Evolutionary conservation across 2,888 invertebrate species (phyloP).

Genomic region (Apamea crenata): DNA sequence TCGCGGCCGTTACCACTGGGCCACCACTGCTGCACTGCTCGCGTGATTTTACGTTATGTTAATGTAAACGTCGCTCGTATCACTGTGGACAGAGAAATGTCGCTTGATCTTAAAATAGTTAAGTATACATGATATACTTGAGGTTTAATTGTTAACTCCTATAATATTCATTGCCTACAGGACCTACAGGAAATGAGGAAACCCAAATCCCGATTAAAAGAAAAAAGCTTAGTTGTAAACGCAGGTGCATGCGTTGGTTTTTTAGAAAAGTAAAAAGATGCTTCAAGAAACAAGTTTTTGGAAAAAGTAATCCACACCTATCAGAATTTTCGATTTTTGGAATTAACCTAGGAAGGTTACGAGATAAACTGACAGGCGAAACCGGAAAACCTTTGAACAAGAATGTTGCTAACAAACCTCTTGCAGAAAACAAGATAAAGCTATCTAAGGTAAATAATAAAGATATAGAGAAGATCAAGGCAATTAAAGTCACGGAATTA

Average conservation of each 20-base stretch:
- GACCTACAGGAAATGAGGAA: background rate
- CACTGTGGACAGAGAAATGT: background rate
- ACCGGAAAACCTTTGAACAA: background rate
- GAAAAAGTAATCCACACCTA: background rate
- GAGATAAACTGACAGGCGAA: background rate
- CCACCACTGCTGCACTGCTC: too few species aligned
- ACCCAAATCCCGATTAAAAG: slow-evolving; percentile 7
- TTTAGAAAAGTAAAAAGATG: background rate
- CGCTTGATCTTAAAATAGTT: background rate
- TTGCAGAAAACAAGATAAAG: slow-evolving; percentile 15
- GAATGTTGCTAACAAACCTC: background rate
- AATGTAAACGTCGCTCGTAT: background rate
- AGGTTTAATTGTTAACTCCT: background rate
- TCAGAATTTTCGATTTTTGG: background rate
- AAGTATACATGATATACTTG: background rate
- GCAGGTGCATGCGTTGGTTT: slow-evolving; percentile 7
- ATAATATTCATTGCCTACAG: background rate
- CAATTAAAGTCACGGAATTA: background rate
- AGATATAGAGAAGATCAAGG: background rate
- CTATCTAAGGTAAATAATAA: slow-evolving; percentile 3
- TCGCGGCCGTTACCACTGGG: too few species aligned
- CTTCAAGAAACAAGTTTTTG: background rate
- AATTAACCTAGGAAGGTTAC: background rate
- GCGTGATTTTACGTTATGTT: too few species aligned
- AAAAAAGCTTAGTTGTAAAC: slow-evolving; percentile 3